Base-by-base conservation (phyloP, 2,888 invertebrate genomes). In the Kuschelorhynchus macadamiae region DNA sequence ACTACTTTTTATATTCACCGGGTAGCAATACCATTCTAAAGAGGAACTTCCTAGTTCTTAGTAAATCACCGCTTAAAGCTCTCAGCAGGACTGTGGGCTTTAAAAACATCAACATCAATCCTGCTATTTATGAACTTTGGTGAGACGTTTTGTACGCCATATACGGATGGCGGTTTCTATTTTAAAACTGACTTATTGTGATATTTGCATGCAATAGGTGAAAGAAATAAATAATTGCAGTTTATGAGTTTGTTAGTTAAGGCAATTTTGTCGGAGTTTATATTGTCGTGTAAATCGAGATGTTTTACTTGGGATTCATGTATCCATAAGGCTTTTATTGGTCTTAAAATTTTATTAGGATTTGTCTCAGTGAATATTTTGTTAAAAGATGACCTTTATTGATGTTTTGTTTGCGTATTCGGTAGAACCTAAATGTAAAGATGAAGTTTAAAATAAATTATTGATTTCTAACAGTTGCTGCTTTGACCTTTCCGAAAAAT, bases 191-290 rank as follows among this genome's bases (percentile, higher is more conserved):
- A 69, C 69, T 69, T 69, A 69, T 69, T 64, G 60, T 56, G 61
- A 65, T 61, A 69, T 69, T 69, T 69, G 65, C 69, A 69, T 69
- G 65, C 69, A 65, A 69, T 69, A 63, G 68, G 68, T 68, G 67
- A 67, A 67, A 67, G 60, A 67, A 61, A 61, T 67, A 67, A 67
- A 67, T 67, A 67, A 67, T 67, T 67, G 61, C 60, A 67, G 33
- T 67, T 67, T 67, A 67, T 25, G 67, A 57, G 56, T 61, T 42
- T 62, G 59, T 53, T 59, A 67, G 67, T 67, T 67, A 49, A 67
- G 39, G 66, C 36, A 59, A 65, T 65, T 65, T 65, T 56, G 36
- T 32, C 46, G 25, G 11, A 59, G 53, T 53, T 66, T 60, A 60
- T 44, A 59, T 46, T 60, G 60, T 65, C 65, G 59, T 65, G 65